These are phyloP conservation scores for Mareca strepera DNA, from an alignment of 2,797 vertebrate species.

Conservation along the genomic window DNA sequence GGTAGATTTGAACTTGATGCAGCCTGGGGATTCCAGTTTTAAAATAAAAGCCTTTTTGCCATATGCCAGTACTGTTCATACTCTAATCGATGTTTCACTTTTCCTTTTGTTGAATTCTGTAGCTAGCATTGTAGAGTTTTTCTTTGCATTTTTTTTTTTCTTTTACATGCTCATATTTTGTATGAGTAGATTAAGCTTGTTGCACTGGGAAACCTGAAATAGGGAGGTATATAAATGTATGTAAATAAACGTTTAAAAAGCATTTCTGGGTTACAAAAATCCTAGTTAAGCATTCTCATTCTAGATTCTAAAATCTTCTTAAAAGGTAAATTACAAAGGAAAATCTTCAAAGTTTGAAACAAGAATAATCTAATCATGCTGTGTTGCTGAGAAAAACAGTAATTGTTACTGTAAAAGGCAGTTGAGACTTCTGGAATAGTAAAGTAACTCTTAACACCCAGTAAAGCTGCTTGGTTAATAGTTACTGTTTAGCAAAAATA, in stretches of 20 bases:
- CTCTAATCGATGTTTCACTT: neutral
- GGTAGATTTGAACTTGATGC: neutral
- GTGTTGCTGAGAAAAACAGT: neutral
- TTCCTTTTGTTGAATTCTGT: neutral
- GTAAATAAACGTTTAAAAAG: neutral
- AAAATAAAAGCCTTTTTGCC: neutral
- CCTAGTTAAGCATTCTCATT: neutral
- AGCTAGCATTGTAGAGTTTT: neutral
- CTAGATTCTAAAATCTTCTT: neutral
- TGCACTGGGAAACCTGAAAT: neutral
- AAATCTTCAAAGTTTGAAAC: neutral
- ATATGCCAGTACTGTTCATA: neutral
- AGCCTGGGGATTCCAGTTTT: neutral
- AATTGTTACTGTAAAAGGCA: neutral
- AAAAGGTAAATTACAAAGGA: neutral
- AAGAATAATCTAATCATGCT: neutral
- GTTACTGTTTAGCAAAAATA: neutral
- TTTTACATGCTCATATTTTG: neutral
- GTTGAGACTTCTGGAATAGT: neutral
- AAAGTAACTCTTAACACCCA: neutral
- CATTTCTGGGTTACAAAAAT: neutral
- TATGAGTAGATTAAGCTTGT: neutral
- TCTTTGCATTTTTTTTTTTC: neutral
- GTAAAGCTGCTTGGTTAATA: neutral
- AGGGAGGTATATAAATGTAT: neutral